phyloP scores from a whole-genome alignment of 1,140 invertebrate genomes.

The Aporrectodea caliginosa region DNA sequence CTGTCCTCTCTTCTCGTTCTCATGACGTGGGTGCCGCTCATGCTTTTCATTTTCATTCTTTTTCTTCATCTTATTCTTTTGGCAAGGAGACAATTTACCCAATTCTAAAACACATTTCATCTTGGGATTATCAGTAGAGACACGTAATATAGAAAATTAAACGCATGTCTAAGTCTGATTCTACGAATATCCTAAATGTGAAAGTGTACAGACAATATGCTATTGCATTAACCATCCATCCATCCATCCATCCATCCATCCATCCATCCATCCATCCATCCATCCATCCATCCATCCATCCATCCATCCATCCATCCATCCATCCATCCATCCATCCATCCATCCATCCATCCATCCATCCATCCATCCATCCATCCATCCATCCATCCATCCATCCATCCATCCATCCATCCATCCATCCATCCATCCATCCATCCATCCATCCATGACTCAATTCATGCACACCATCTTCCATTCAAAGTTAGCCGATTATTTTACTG shows the following conservation, averaged over 20 bases:
- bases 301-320: conserved; percentile 24
- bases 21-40: neutral
- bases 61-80: neutral
- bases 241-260: conserved; percentile 24
- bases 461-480: too few relatives aligned
- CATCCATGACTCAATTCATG: too few relatives aligned
- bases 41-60: neutral
- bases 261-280: conserved; percentile 24
- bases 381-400: conserved; percentile 23
- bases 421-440: too few relatives aligned
- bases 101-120: too few relatives aligned
- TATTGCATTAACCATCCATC: conserved; percentile 6
- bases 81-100: neutral
- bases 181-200: too few relatives aligned
- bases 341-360: conserved; percentile 24
- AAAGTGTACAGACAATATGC: too few relatives aligned
- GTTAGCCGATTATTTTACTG: too few relatives aligned
- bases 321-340: conserved; percentile 17
- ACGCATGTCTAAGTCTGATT: too few relatives aligned
- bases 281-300: conserved; percentile 23
- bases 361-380: conserved; percentile 24
- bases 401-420: conserved; percentile 25
- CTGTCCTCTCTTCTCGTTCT: neutral
- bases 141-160: too few relatives aligned
- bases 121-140: too few relatives aligned